Evolutionary conservation across 1,140 invertebrate genomes (phyloP), one percentile per base, ranked within the genome.

Genomic region (Drosophila tsacasi): DNA sequence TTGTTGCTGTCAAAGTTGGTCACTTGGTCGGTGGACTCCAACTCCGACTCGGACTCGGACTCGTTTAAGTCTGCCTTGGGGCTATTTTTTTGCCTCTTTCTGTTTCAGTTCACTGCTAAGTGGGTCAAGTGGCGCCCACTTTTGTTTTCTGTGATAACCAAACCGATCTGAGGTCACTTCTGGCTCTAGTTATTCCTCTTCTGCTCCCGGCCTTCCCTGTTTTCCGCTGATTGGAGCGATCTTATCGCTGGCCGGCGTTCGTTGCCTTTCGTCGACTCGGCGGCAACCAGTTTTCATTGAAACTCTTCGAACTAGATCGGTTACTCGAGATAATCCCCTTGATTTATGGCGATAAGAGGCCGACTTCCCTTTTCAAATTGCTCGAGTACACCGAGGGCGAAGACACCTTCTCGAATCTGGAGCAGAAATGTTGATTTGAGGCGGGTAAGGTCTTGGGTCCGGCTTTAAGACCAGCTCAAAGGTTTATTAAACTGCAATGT

Each of bases 1-100:
- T 87, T 89, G 85, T 85, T 85, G 85, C 81, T 84, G 85, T 90
- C 85, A 90, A 89, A 90, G 65, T 89, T 89, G 84, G 85, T 89
- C 84, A 89, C 68, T 89, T 87, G 81, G 83, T 78, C 77, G 81
- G 40, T 55, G 35, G 52, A 57, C 54, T 57, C 52, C 19, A 35
- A 4, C 32, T 61, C 57, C 37, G 49, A 35, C 23, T 52, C 25
- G 37, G 40, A 39, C 35, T 60, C 21, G 54, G 35, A 69, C 55
- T 42, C 50, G 62, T 71, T 37, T 57, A 13, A 39, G 47, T 52
- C 63, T 62, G 39, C 47, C 54, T 46, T 66, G 61, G 57, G 32
- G 69, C 69, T 72, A 49, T 72, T 49, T 59, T 25, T 30, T 55
- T 42, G 21, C 40, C 66, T 66, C 44, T 63, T 57, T 42, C 62